Evolutionary conservation across 2,888 invertebrate species (phyloP), one percentile per base, ranked within the genome.

Genomic region (Cosmorhoe ocellata): DNA sequence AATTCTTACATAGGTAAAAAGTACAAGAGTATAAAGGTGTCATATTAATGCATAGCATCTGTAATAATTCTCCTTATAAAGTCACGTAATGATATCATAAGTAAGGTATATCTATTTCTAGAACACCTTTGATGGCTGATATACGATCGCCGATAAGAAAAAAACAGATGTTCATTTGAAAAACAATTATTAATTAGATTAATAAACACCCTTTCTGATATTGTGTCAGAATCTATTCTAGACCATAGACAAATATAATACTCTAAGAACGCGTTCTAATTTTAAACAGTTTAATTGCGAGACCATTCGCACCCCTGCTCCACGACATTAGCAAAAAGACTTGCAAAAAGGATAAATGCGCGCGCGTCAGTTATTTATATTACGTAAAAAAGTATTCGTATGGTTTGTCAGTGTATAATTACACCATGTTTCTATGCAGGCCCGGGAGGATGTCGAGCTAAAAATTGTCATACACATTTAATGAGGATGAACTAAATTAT

Each of bases 401-500:
- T 61, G 62, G 62, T 57, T 63, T 65, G 65, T 59, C 64, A 60
- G 34, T 18, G 24, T 43, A 44, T 32, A 53, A 63, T 75, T 70
- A 69, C 65, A 65, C 59, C 67, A 74, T 71, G 61, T 63, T 55
- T 62, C 61, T 63, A 68, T 66, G 59, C 55, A 70, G 71, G 64
- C 66, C 67, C 67, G 70, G 76, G 70, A 84, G 88, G 89, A 88
- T 79, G 85, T 79, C 67, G 67, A 66, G 56, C 74, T 78, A 78
- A 81, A 81, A 81, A 79, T 77, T 80, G 77, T 69, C 73, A 72
- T 76, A 73, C 66, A 73, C 63, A 74, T 71, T 69, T 90, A 90
- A 90, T 90, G 87, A 90, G 90, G 90, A 90, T 74, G 88, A 81
- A 51, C 70, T 67, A 77, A 88, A 89, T 88, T 87, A 76, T 73